These are phyloP conservation scores for Vanessa atalanta DNA, from an alignment of 1,140 invertebrate species.

Conservation along the genomic window DNA sequence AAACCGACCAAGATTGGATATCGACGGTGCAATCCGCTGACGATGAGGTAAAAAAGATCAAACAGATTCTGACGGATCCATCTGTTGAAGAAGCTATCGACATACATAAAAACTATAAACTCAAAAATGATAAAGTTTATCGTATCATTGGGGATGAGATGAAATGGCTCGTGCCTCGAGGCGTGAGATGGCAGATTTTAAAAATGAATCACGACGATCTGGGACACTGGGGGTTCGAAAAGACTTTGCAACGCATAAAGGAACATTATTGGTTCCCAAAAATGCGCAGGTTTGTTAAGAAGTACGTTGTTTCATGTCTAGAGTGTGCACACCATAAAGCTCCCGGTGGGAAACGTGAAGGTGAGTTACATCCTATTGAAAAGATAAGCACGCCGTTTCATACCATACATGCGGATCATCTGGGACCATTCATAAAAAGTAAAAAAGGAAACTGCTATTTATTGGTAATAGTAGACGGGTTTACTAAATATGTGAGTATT, in stretches of 20 bases:
- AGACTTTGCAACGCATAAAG: constrained; percentile 48
- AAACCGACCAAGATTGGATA: constrained; percentile 39
- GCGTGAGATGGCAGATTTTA: constrained; percentile 49
- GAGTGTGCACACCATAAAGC: constrained; percentile 39
- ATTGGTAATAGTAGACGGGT: constrained; percentile 44
- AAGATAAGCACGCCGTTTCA: constrained; percentile 36
- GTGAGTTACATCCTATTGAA: constrained; percentile 49
- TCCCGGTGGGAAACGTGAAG: constrained; percentile 44
- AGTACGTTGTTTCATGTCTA: constrained; percentile 40
- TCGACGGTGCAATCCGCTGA: constrained; percentile 45
- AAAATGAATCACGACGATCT: constrained; percentile 54
- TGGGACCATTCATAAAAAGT: constrained; percentile 37
- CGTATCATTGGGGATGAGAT: constrained; percentile 43
- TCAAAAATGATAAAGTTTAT: constrained; percentile 48
- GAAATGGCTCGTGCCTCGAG: constrained; percentile 54
- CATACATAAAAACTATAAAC: constrained; percentile 46
- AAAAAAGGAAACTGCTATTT: constrained; percentile 31
- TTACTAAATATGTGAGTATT: constrained; percentile 45
- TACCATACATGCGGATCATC: constrained; percentile 38
- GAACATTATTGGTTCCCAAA: constrained; percentile 56
- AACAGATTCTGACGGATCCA: constrained; percentile 37
- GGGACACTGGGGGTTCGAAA: constrained; percentile 57
- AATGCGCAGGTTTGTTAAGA: constrained; percentile 44
- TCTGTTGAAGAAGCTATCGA: constrained; percentile 21
- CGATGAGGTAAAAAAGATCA: constrained; percentile 41